phyloP scores from a whole-genome alignment of 2,888 invertebrate species.

The Campoplex capitator region DNA sequence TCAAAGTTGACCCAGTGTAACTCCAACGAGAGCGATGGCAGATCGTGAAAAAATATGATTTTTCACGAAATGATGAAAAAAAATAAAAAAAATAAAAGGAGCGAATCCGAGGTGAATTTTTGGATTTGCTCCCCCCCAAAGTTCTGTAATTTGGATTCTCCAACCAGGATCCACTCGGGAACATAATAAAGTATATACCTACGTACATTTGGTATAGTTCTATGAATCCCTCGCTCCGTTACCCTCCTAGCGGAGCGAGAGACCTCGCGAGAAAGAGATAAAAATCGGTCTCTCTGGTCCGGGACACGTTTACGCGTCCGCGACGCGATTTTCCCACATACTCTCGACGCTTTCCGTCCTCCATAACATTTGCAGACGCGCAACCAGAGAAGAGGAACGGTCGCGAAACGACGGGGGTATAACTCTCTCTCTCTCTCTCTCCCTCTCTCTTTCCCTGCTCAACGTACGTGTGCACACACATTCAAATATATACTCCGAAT shows the following conservation, averaged over 20 bases:
- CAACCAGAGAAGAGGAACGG: slow-evolving; percentile 49
- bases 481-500: slow-evolving; percentile 57
- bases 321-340: slow-evolving; percentile 42
- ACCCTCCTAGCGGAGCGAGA: slow-evolving; percentile 4
- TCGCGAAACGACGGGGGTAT: slow-evolving; percentile 35
- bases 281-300: slow-evolving; percentile 30
- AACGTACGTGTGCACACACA: slow-evolving; percentile 16
- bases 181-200: not conserved
- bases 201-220: slow-evolving; percentile 4
- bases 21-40: not conserved
- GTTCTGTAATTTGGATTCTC: not conserved
- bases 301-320: slow-evolving; percentile 63
- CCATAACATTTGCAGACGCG: slow-evolving; percentile 48
- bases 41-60: not conserved
- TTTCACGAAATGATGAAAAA: not conserved
- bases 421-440: slow-evolving; percentile 47
- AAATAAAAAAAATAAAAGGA: too few species aligned
- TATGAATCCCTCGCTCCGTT: slow-evolving; percentile 37
- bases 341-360: slow-evolving; percentile 51
- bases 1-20: not conserved
- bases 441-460: slow-evolving; percentile 25
- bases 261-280: slow-evolving; percentile 5
- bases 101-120: not conserved
- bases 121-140: too few species aligned
- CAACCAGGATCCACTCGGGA: too few species aligned